Evolutionary conservation across 2,888 invertebrate species (phyloP), one percentile per base, ranked within the genome.

Genomic region (Campoplex capitator): DNA sequence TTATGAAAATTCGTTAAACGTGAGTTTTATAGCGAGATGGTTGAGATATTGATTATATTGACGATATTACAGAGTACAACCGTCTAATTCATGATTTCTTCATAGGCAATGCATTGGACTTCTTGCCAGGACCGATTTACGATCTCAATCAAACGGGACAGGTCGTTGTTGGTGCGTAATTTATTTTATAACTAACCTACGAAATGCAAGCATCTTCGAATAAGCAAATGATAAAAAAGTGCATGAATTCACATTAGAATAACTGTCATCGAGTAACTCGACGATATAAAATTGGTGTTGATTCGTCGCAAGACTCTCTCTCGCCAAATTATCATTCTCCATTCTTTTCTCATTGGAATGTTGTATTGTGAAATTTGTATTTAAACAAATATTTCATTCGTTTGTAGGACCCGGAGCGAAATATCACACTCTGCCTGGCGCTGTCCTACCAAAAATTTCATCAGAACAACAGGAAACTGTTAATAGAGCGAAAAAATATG

Each of bases 401-500:
- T 58, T 85, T 90, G 91, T 94, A 96, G 99, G 99, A 89, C 98
- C 99, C 68, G 99, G 99, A 86, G 98, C 98, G 85, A 97, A 98
- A 92, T 98, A 98, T 93, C 96, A 96, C 62, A 96, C 98, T 89
- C 96, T 98, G 93, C 96, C 98, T 92, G 97, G 97, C 74, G 97
- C 98, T 48, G 97, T 98, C 45, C 95, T 99, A 91, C 98, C 98
- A 81, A 98, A 98, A 94, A 95, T 99, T 88, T 96, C 97, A 11
- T 95, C 97, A 3, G 98, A 98, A 91, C 98, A 99, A 94, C 97
- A 97, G 93, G 99, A 99, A 92, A 97, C 97, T 77, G 97, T 99
- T 85, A 97, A 97, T 90, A 97, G 98, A 94, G 99, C 99, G 70
- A 99, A 99, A 96, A 99, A 99, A 95, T 99, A 99, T 96, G 99